Evolutionary conservation across 2,888 invertebrate genomes (phyloP).

Genomic region (Erebia palarica): DNA sequence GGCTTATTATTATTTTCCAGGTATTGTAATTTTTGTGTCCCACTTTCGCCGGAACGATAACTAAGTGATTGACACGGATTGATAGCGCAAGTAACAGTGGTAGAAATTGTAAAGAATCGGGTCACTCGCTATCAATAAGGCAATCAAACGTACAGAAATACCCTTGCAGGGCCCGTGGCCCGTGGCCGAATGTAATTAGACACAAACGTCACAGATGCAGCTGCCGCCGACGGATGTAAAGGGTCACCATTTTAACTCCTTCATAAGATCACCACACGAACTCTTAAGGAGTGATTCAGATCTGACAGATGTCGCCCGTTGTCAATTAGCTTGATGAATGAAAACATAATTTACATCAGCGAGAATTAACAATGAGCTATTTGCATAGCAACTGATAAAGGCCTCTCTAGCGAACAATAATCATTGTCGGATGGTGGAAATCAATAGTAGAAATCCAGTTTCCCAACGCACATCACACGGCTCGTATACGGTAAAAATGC

Average conservation of each 20-base stretch:
- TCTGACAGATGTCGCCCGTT: constrained; percentile 75
- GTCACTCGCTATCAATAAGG: constrained; percentile 42
- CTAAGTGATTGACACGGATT: constrained; percentile 31
- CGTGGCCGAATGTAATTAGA: constrained; percentile 64
- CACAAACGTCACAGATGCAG: constrained; percentile 66
- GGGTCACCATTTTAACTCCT: constrained; percentile 75
- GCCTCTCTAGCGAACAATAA: constrained; percentile 68
- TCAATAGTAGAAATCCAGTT: constrained; percentile 76
- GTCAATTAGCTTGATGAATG: constrained; percentile 75
- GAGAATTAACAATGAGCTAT: constrained; percentile 65
- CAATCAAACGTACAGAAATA: constrained; percentile 42
- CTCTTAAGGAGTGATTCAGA: constrained; percentile 78
- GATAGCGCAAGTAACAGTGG: constrained; percentile 34
- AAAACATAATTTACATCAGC: constrained; percentile 75
- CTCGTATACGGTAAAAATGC: constrained; percentile 45
- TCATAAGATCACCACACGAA: constrained; percentile 67
- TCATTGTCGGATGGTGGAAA: constrained; percentile 67
- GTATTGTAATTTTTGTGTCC: constrained; percentile 26
- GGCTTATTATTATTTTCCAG: constrained; percentile 15
- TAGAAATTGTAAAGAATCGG: constrained; percentile 39
- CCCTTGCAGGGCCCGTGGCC: constrained; percentile 36
- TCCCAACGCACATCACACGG: constrained; percentile 60
- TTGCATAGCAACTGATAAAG: constrained; percentile 67
- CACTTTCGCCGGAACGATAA: constrained; percentile 27
- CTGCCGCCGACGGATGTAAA: constrained; percentile 74